Evolutionary conservation across 2,797 vertebrate species (phyloP).

Genomic region (Catamblyrhynchus diadema): DNA sequence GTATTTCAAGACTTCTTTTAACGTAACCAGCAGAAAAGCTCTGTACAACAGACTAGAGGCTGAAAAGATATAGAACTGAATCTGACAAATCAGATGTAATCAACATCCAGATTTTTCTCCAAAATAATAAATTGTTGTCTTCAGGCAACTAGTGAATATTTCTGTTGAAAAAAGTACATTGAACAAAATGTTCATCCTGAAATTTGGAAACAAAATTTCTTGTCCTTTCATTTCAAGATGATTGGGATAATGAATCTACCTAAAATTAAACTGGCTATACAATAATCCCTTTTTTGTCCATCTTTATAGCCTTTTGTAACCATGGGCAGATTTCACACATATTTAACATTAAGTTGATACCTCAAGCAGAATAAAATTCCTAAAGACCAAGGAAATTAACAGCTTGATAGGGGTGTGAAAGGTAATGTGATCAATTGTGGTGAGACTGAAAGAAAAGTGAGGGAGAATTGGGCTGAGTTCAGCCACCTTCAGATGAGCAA

Average conservation of each 20-base stretch:
- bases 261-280: neutral
- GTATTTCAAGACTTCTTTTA: neutral
- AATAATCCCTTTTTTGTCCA: neutral
- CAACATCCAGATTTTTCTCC: neutral
- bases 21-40: neutral
- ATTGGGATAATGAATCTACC: neutral
- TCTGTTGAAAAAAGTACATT: neutral
- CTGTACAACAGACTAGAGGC: neutral
- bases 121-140: neutral
- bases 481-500: neutral
- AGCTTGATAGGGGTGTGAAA: neutral
- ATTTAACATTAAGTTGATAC: neutral
- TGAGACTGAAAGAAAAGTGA: neutral
- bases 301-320: neutral
- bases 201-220: neutral
- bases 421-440: neutral
- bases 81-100: neutral
- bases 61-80: neutral
- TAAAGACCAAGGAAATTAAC: neutral
- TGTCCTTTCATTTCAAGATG: neutral
- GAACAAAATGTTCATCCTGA: neutral
- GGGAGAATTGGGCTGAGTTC: neutral
- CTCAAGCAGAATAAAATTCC: neutral
- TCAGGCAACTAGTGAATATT: neutral
- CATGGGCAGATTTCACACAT: neutral